Conservation (phyloP, 2,888 invertebrate species). For the Helicoverpa assulta region DNA sequence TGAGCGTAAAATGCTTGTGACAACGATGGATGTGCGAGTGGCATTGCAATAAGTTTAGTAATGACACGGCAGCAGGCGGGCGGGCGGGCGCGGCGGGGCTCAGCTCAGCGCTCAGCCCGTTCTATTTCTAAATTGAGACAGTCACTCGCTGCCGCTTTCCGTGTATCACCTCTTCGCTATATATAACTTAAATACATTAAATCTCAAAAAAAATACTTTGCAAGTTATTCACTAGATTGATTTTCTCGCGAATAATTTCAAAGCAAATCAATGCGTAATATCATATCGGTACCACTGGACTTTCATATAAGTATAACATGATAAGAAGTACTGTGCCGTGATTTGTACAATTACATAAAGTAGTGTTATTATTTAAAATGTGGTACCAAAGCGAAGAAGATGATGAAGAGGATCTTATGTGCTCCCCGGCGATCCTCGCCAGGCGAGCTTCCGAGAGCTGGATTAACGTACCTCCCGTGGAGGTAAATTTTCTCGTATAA, state of each 20-base stretch:
- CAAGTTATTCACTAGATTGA: slow-evolving; percentile 44
- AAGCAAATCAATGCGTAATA: slow-evolving; percentile 28
- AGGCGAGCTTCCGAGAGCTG: slow-evolving; percentile 96
- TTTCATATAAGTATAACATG: slow-evolving; percentile 42
- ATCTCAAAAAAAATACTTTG: slow-evolving; percentile 65
- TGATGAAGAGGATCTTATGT: slow-evolving; percentile 96
- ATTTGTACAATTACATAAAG: slow-evolving; percentile 48
- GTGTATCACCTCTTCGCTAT: slow-evolving; percentile 87
- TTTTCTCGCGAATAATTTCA: slow-evolving; percentile 35
- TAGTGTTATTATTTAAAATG: slow-evolving; percentile 85
- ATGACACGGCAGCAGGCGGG: slow-evolving; percentile 64
- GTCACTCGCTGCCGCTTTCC: slow-evolving; percentile 87
- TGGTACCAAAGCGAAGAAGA: slow-evolving; percentile 95
- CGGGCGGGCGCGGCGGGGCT: slow-evolving; percentile 68
- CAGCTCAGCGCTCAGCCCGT: slow-evolving; percentile 82
- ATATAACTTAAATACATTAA: slow-evolving; percentile 74
- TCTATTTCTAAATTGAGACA: slow-evolving; percentile 90
- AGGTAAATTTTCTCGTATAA: slow-evolving; percentile 90
- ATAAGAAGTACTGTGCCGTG: slow-evolving; percentile 46
- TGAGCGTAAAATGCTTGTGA: slow-evolving; percentile 15
- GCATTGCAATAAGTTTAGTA: slow-evolving; percentile 60
- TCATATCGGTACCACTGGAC: slow-evolving; percentile 19
- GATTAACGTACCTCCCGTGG: slow-evolving; percentile 96
- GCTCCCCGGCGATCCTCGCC: slow-evolving; percentile 96
- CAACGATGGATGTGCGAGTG: slow-evolving; percentile 44